Conservation (phyloP, 2,888 invertebrate species). For the Osedax fenrisi region DNA sequence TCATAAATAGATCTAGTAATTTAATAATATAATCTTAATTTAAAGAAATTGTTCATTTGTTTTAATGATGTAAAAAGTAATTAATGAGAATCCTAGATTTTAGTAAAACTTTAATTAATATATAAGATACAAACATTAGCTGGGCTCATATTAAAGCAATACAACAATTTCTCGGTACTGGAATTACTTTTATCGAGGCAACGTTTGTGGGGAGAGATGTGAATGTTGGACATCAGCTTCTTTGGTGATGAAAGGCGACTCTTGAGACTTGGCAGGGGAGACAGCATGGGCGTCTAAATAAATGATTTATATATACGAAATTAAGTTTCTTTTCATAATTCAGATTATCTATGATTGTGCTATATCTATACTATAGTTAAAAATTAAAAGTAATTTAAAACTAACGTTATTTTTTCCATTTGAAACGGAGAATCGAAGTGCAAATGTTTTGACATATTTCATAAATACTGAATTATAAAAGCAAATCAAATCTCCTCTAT, state of each 20-base stretch:
- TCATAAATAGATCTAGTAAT: too few species aligned
- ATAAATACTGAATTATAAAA: background rate
- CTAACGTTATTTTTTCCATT: background rate
- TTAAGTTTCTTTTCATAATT: too few species aligned
- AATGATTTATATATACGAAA: too few species aligned
- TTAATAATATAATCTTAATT: too few species aligned
- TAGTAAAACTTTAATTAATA: too few species aligned
- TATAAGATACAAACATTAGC: background rate
- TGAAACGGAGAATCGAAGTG: background rate
- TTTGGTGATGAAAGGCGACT: background rate
- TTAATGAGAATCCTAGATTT: too few species aligned
- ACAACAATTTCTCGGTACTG: background rate
- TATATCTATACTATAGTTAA: too few species aligned
- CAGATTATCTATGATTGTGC: too few species aligned
- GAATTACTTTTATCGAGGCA: background rate
- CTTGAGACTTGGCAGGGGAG: background rate
- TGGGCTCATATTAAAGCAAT: background rate
- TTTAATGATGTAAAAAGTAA: too few species aligned
- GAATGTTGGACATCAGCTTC: background rate
- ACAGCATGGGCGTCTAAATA: too few species aligned
- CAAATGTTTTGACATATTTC: background rate
- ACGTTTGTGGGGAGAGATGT: background rate
- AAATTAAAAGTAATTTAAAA: too few species aligned
- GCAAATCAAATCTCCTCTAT: background rate
- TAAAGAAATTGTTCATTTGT: too few species aligned